These are phyloP conservation scores for Stegophylla sp. DNA, from an alignment of 2,888 invertebrate species.

Conservation along the genomic window DNA sequence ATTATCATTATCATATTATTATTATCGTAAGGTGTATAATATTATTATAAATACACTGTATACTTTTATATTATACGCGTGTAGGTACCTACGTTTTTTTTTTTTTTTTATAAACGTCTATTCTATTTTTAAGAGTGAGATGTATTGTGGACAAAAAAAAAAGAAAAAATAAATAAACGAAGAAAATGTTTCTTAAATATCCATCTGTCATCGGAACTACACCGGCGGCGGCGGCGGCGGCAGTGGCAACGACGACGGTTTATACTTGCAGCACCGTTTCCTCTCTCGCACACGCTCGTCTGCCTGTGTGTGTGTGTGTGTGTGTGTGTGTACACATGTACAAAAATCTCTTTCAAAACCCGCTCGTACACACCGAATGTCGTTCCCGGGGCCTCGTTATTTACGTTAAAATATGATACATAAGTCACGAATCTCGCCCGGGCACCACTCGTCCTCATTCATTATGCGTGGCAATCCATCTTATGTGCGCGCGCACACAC, in stretches of 20 bases:
- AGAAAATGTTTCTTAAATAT: slow-evolving; percentile 57
- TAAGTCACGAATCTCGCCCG: slow-evolving; percentile 58
- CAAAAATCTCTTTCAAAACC: slow-evolving; percentile 54
- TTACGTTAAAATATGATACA: slow-evolving; percentile 58
- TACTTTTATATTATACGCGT: background rate
- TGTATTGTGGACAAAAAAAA: background rate
- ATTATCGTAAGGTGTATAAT: background rate
- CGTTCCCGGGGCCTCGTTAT: slow-evolving; percentile 52
- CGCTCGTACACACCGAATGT: slow-evolving; percentile 33
- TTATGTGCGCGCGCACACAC: background rate
- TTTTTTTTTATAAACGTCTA: slow-evolving; percentile 35
- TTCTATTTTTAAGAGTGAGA: slow-evolving; percentile 49
- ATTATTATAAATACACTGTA: slow-evolving; percentile 11
- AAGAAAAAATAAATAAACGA: slow-evolving; percentile 28
- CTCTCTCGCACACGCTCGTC: slow-evolving; percentile 10
- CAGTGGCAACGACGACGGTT: background rate
- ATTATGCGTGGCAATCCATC: slow-evolving; percentile 55
- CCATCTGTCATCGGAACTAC: slow-evolving; percentile 56
- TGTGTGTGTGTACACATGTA: slow-evolving; percentile 48
- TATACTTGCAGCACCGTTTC: background rate
- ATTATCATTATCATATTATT: slow-evolving; percentile 17
- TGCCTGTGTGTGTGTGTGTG: slow-evolving; percentile 6
- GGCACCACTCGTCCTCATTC: slow-evolving; percentile 49
- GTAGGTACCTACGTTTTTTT: background rate
- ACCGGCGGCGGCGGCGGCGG: slow-evolving; percentile 4